Percentiles rank a stretch among this genome's conserved stretches.
These are phyloP conservation scores for Microtus montanus DNA, from an alignment of 2,113 vertebrate species.

Conservation along the genomic window DNA sequence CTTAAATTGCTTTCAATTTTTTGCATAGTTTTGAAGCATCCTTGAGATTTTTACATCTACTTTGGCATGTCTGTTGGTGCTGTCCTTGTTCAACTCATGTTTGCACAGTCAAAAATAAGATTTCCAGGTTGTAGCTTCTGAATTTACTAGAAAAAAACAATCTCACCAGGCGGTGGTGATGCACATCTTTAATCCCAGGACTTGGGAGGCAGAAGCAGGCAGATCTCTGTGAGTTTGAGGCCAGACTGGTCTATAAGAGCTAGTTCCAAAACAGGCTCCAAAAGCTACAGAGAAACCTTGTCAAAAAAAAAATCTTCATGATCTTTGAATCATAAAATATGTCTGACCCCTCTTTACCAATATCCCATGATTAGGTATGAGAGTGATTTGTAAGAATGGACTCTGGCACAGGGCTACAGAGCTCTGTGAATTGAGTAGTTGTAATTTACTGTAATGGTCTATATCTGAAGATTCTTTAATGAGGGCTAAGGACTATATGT, in stretches of 20 bases:
- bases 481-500: not conserved
- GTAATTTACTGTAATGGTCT: not conserved
- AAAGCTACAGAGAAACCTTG: no score
- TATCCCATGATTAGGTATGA: not conserved
- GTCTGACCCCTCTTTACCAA: not conserved
- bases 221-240: no score
- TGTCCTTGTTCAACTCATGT: not conserved
- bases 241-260: no score
- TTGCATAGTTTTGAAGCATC: not conserved
- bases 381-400: no score
- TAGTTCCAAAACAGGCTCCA: no score
- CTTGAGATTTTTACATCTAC: not conserved
- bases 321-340: not conserved
- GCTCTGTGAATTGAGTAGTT: not conserved
- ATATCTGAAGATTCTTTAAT: not conserved
- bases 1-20: fast-evolving
- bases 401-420: not conserved
- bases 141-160: not conserved
- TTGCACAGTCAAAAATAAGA: not conserved
- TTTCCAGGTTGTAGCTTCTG: not conserved
- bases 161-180: no score
- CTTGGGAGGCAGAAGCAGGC: no score
- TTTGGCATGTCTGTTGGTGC: not conserved
- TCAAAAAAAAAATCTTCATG: no score
- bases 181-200: no score